Evolutionary conservation across 1,140 invertebrate species (phyloP).

Genomic region (Lepidostoma basale): DNA sequence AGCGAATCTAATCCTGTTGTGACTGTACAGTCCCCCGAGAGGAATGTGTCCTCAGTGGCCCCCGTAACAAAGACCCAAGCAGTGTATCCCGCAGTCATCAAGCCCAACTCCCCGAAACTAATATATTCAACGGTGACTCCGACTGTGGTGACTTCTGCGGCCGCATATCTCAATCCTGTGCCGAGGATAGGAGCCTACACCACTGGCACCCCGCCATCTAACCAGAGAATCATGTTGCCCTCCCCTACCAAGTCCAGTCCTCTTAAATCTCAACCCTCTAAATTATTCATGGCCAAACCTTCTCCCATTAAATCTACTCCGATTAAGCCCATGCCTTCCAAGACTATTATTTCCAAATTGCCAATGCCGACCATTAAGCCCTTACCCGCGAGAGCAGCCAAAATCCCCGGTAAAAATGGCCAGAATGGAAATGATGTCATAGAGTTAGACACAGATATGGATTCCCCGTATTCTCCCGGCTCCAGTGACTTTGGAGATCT

Average conservation of each 20-base stretch:
- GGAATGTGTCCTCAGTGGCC: conserved; percentile 45
- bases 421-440: conserved; percentile 58
- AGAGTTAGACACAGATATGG: conserved; percentile 72
- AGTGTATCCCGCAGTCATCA: conserved; percentile 50
- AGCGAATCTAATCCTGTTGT: conserved; percentile 51
- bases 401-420: conserved; percentile 38
- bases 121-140: conserved; percentile 48
- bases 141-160: conserved; percentile 50
- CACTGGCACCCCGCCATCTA: conserved; percentile 48
- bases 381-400: conserved; percentile 39
- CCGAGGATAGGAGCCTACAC: conserved; percentile 53
- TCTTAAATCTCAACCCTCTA: conserved; percentile 47
- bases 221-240: conserved; percentile 56
- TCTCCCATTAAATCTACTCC: conserved; percentile 62
- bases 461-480: conserved; percentile 85
- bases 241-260: conserved; percentile 57
- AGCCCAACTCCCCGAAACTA: conserved; percentile 49
- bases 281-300: conserved; percentile 59
- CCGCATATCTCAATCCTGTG: conserved; percentile 49
- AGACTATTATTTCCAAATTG: conserved; percentile 51
- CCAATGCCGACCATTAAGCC: conserved; percentile 48
- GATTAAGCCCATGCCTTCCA: conserved; percentile 60
- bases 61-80: conserved; percentile 21
- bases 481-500: conserved; percentile 84
- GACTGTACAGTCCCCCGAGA: conserved; percentile 44